Evolutionary conservation across 2,113 vertebrate species (phyloP).

Genomic region (Leptodactylus fuscus): DNA sequence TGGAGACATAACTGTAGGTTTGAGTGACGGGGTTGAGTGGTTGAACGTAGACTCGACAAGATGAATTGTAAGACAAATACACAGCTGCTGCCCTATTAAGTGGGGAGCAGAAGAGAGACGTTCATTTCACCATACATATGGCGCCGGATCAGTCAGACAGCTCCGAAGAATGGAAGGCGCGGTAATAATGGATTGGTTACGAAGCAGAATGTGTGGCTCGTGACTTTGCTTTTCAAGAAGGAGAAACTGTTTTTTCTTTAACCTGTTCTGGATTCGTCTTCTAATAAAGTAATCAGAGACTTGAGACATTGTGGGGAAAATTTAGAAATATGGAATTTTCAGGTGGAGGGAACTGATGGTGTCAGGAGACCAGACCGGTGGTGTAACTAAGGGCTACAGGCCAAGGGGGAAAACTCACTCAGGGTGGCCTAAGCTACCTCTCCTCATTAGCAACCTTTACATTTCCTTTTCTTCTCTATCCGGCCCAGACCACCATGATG

Average conservation of each 20-base stretch:
- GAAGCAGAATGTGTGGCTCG: constrained; percentile 4
- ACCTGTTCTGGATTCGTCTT: not conserved
- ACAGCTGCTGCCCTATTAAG: constrained; percentile 26
- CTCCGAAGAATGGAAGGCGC: not conserved
- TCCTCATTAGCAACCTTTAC: too few relatives aligned
- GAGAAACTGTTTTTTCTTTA: not conserved
- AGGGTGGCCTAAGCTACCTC: too few relatives aligned
- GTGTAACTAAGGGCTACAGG: too few relatives aligned
- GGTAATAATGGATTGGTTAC: not conserved
- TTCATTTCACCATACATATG: not conserved
- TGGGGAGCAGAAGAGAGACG: not conserved
- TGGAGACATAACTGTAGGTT: constrained; percentile 10
- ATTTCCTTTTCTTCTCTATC: too few relatives aligned
- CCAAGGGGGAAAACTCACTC: too few relatives aligned
- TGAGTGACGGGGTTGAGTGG: constrained; percentile 14
- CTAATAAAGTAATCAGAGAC: not conserved
- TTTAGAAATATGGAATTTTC: not conserved
- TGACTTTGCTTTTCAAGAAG: constrained; percentile 37
- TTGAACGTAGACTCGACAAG: constrained; percentile 15
- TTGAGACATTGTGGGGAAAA: not conserved
- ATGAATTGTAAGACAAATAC: constrained; percentile 33
- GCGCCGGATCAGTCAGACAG: not conserved
- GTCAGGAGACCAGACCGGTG: not conserved
- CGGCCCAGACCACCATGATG: too few relatives aligned
- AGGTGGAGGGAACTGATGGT: not conserved